Evolutionary conservation across 2,113 vertebrate genomes (phyloP), one percentile per base, ranked within the genome.

Genomic region (Grallaria varia): DNA sequence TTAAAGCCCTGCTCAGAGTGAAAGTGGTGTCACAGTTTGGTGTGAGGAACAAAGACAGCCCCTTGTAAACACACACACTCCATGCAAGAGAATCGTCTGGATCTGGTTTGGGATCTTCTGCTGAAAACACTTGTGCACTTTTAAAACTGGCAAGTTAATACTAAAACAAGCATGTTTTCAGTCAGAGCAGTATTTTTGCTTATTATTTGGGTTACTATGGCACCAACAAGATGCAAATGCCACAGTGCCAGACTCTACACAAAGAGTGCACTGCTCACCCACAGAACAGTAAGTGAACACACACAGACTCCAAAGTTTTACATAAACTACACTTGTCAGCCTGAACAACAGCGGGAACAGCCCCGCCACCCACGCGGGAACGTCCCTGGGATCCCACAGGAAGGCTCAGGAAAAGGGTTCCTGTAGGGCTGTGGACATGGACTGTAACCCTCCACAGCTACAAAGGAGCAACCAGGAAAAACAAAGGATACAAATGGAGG

Each of bases 201-300:
- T 80, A 58, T 84, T 91, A 82, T 87, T 91, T 93, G 55, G 58
- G 87, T 89, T 91, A 76, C 89, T 77, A 78, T 71, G 30, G 77
- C 84, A 87, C 69, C 75, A 89, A 72, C 77, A 93, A 93, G 74
- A 71, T 31, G 14, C 77, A 89, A 92, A 80, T 66, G 75, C 82
- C 78, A 68, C 44, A 3, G 24, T 72, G 84, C 89, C 60, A 49
- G 52, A 86, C 92, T 91, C 73, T 24, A 73, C 76, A 42, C 45
- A 47, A 75, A 28, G 1, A 89, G 62, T 12, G 12, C 68, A 67
- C 67, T 27, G 9, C 47, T 69, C 75, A 58, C 25, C 35, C 72
- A 69, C 40, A 64, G 84, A 89, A 47, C 17, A 56, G 62, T 10
- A 39, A 40, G 35, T 23, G 62, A 69, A 62, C 10, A 79, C 35